These are phyloP conservation scores for Ephialtes manifestator DNA, from an alignment of 2,888 invertebrate genomes.

Conservation along the genomic window DNA sequence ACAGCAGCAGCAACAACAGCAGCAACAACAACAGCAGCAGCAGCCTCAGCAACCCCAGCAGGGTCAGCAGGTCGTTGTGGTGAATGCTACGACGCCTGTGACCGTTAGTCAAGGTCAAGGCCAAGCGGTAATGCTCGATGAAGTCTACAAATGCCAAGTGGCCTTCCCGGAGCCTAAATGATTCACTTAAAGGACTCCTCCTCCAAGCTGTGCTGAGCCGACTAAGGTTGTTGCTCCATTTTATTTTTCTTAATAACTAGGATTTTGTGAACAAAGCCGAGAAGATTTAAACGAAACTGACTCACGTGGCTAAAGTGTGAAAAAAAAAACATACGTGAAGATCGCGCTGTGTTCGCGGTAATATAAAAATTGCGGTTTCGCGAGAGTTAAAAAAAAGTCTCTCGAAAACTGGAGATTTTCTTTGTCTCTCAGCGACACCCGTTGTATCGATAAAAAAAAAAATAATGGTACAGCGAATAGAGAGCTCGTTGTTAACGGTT, in stretches of 20 bases:
- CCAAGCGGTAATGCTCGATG: conserved; percentile 84
- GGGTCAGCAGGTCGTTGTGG: conserved; percentile 84
- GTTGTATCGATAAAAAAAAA: conserved; percentile 21
- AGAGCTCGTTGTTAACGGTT: conserved; percentile 44
- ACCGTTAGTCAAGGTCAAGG: conserved; percentile 85
- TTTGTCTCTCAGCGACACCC: conserved; percentile 12
- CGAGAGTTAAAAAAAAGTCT: background rate
- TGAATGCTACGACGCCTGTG: conserved; percentile 84
- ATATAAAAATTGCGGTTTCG: background rate
- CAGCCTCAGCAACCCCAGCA: conserved; percentile 80
- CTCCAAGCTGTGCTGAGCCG: conserved; percentile 67
- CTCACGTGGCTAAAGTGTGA: conserved; percentile 15
- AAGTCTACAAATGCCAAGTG: conserved; percentile 85
- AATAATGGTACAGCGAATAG: conserved; percentile 17
- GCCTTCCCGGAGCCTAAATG: conserved; percentile 85
- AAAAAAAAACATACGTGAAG: conserved; percentile 10
- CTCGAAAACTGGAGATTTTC: conserved; percentile 13
- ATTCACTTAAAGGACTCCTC: conserved; percentile 76
- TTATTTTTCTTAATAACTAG: conserved; percentile 70
- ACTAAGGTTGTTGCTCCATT: conserved; percentile 71
- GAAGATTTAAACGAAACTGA: conserved; percentile 42
- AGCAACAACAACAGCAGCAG: conserved; percentile 75
- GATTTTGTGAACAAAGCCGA: conserved; percentile 39
- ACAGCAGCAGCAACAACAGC: conserved; percentile 71
- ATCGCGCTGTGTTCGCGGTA: conserved; percentile 4